These are phyloP conservation scores for Zaprionus capensis DNA, from an alignment of 1,140 invertebrate genomes.

Conservation along the genomic window DNA sequence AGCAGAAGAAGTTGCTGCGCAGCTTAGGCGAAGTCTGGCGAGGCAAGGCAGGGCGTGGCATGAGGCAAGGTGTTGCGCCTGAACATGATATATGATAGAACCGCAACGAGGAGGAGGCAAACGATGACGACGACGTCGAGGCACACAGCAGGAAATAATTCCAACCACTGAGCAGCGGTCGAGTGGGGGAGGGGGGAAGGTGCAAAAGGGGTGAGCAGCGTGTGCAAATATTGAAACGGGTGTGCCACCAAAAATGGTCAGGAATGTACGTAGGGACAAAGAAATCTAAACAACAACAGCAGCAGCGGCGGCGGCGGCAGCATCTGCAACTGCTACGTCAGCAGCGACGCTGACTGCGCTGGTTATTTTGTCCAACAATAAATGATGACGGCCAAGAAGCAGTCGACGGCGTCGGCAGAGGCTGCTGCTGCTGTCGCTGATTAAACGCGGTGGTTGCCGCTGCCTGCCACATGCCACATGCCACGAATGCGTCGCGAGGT, in stretches of 20 bases:
- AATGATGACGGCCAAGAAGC: constrained; percentile 63
- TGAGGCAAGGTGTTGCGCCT: constrained; percentile 57
- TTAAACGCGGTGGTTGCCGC: constrained; percentile 42
- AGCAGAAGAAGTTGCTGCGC: constrained; percentile 11
- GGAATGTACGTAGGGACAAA: constrained; percentile 60
- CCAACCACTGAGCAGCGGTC: constrained; percentile 45
- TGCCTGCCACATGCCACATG: constrained; percentile 33
- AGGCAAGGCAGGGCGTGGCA: background rate
- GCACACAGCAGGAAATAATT: constrained; percentile 76
- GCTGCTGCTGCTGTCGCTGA: constrained; percentile 40
- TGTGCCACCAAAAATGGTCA: constrained; percentile 54
- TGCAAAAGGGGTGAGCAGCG: background rate
- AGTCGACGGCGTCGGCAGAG: constrained; percentile 16
- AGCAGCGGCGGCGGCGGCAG: constrained; percentile 10
- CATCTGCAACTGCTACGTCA: constrained; percentile 10
- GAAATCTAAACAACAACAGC: constrained; percentile 79
- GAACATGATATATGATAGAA: constrained; percentile 80
- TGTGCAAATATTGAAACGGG: constrained; percentile 77
- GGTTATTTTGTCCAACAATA: constrained; percentile 70
- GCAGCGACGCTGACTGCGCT: background rate
- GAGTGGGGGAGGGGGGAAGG: background rate
- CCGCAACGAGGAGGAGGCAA: constrained; percentile 37
- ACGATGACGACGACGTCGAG: constrained; percentile 17
- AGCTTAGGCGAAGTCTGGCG: constrained; percentile 26
- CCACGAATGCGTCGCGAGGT: constrained; percentile 77